Evolutionary conservation across 2,113 vertebrate species (phyloP), one percentile per base, ranked within the genome.

Genomic region (Erythrocebus patas): DNA sequence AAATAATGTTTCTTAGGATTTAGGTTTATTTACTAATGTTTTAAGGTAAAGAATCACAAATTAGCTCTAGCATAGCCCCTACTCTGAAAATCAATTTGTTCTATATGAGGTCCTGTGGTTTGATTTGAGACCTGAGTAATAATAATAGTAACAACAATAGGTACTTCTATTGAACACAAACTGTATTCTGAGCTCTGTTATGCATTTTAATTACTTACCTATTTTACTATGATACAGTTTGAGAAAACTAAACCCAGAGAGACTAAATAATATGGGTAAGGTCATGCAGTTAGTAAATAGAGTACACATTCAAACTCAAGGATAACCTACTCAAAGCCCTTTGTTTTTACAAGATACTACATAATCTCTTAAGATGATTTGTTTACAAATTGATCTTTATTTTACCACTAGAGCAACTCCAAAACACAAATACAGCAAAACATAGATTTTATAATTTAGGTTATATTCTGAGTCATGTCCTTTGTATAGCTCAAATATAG

Each of bases 41-140:
- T 97, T 97, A 97, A 96, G 61, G 61, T 2, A 10, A n/a, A 93
- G 38, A 92, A 92, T 61, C 27, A 61, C 95, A 96, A 93, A 52
- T 83, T 43, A 98, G 72, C 35, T 72, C 93, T 95, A 27, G 75
- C 20, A 5, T 8, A 85, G 8, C 43, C 55, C 40, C 1, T 35
- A 55, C 81, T 48, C 88, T 75, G 76, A 95, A 43, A 91, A 79
- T 97, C 64, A 78, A 35, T 97, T 91, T 97, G 64, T 87, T 61
- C 12, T 38, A 5, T 23, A 16, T 95, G 27, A 87, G n/a, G 35
- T 23, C 66, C 14, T 81, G 5, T 70, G 8, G 8, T 79, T 94
- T 86, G 48, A 88, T 79, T 80, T 92, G 70, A 78, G 48, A 38
- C 22, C 84, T 80, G 23, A 86, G 16, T 52, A 48, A 35, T 30